Percentiles rank a stretch among this genome's conserved stretches.
Evolutionary conservation across 2,797 vertebrate genomes (phyloP).

Genomic region (Simalia tracyae): DNA sequence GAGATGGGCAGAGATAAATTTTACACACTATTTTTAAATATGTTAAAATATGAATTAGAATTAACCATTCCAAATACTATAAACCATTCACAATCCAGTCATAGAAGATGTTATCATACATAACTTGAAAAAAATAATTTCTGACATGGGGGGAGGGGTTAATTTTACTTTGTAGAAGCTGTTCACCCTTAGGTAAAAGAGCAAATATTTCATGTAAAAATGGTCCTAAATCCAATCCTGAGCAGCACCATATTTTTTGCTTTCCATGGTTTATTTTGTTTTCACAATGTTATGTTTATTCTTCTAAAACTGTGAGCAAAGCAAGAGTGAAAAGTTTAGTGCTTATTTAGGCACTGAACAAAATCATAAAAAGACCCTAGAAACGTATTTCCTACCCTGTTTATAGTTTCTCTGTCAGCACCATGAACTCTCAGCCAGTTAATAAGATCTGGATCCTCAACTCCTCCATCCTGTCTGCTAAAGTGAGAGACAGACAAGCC

Average conservation of each 20-base stretch:
- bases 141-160: not conserved
- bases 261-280: not conserved
- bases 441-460: slow-evolving; percentile 80
- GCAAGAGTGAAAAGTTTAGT: not conserved
- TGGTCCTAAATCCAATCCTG: not conserved
- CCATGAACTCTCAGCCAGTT: slow-evolving; percentile 85
- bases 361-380: slow-evolving; percentile 1
- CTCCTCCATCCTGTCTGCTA: slow-evolving; percentile 63
- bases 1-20: not conserved
- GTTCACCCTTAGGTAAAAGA: not conserved
- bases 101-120: not conserved
- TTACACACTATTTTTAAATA: not conserved
- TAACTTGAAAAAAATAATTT: not conserved
- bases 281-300: not conserved
- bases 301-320: not conserved
- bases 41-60: not conserved
- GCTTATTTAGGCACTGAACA: not conserved
- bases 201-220: not conserved
- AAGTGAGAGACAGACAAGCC: slow-evolving; percentile 66
- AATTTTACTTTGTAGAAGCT: not conserved
- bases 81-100: not conserved
- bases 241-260: not conserved
- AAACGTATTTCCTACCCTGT: slow-evolving; percentile 77
- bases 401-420: slow-evolving; percentile 87
- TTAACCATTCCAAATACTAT: not conserved